Base-by-base conservation (phyloP, 2,888 invertebrate genomes). In the Papilio demoleus region DNA sequence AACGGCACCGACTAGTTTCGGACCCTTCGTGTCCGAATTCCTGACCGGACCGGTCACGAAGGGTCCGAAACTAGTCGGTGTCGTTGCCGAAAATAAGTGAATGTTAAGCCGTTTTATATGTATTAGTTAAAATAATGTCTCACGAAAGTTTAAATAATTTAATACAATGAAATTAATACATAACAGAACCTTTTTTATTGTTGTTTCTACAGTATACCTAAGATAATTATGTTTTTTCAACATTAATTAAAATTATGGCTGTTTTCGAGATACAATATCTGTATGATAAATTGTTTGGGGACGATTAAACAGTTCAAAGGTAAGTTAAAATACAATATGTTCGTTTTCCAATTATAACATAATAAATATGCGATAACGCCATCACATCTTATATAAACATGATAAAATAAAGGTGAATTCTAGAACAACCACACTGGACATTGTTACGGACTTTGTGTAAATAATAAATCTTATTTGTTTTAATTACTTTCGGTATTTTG, bases 401-500 rank as follows among this genome's bases (percentile, higher is more conserved):
- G 17, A 45, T 45, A 45, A 45, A 45, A 2, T 19, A 9, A 17
- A 19, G 19, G n/a, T n/a, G 19, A 4, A 14, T 45, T 42, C 19
- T 45, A 19, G 2, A 45, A 9, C 19, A 19, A 19, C 9, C 9
- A 19, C 1, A 45, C 17, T 42, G n/a, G n/a, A n/a, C 5, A 40
- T 40, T 1, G 14, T 40, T 40, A n/a, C n/a, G 0, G 40, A n/a
- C 40, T 14, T 40, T 40, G 40, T 40, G 53, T 53, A n/a, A 14
- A 67, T n/a, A n/a, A n/a, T n/a, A n/a, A n/a, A n/a, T n/a, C n/a
- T n/a, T n/a, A n/a, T n/a, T n/a, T n/a, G n/a, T n/a, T n/a, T n/a
- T n/a, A n/a, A n/a, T n/a, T 40, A 53, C 9, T 40, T 65, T 56
- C 5, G 58, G n/a, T 58, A 17, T n/a, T n/a, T n/a, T n/a, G n/a